Conservation (phyloP, 2,888 invertebrate species). For the Acrobasis repandana region DNA sequence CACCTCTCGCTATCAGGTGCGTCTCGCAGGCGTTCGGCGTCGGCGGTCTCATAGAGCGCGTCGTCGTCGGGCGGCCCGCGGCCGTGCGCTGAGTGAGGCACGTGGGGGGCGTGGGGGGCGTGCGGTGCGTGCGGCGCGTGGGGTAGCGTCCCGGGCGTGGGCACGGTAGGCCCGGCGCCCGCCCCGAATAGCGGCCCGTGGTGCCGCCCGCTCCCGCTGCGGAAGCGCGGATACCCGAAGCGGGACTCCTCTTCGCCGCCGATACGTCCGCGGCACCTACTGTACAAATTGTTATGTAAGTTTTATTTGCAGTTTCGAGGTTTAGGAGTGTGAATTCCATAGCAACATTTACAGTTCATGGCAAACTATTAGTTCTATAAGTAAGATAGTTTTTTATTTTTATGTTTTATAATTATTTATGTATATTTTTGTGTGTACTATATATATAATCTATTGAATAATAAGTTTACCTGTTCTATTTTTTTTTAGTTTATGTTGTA, state of each 20-base stretch:
- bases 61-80: constrained; percentile 86
- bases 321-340: neutral
- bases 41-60: constrained; percentile 93
- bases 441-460: too few relatives aligned
- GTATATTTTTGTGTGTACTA: too few relatives aligned
- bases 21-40: constrained; percentile 87
- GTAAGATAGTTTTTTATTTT: too few relatives aligned
- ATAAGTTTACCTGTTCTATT: too few relatives aligned
- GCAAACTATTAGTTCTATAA: too few relatives aligned
- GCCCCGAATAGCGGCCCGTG: constrained; percentile 69
- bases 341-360: too few relatives aligned
- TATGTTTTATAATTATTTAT: too few relatives aligned
- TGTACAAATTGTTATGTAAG: constrained; percentile 71
- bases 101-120: constrained; percentile 65
- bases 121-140: constrained; percentile 63
- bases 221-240: constrained; percentile 88
- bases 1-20: constrained; percentile 96
- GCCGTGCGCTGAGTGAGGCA: constrained; percentile 69
- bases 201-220: constrained; percentile 67
- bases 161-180: constrained; percentile 55
- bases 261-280: constrained; percentile 75
- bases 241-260: constrained; percentile 86
- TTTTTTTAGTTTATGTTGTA: too few relatives aligned
- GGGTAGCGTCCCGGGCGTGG: constrained; percentile 56
- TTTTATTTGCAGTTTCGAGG: neutral